Evolutionary conservation across 2,888 invertebrate species (phyloP).

Genomic region (Morpho helenor): DNA sequence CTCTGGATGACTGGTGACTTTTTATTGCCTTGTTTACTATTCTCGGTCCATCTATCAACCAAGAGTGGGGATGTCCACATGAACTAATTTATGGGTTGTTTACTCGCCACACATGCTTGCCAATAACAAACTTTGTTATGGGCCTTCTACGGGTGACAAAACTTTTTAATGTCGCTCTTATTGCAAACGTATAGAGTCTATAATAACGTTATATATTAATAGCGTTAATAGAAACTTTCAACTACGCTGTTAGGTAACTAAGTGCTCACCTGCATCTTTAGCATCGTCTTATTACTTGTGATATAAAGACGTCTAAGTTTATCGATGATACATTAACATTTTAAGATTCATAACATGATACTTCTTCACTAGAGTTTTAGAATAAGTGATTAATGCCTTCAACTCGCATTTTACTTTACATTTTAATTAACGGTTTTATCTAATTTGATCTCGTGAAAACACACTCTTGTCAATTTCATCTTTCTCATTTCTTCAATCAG

Average conservation of each 20-base stretch:
- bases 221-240: not conserved
- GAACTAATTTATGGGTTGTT: slow-evolving; percentile 60
- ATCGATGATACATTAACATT: not conserved
- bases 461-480: no score
- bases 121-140: slow-evolving; percentile 14
- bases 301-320: not conserved
- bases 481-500: no score
- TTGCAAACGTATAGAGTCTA: not conserved
- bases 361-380: no score
- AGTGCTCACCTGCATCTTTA: slow-evolving; percentile 2
- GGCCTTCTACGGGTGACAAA: slow-evolving; percentile 1
- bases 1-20: slow-evolving; percentile 29
- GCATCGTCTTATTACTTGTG: not conserved
- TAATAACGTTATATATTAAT: not conserved
- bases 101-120: slow-evolving; percentile 34
- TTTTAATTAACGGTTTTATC: no score
- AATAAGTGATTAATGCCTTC: no score
- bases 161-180: slow-evolving; percentile 8
- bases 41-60: slow-evolving; percentile 38
- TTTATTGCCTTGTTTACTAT: slow-evolving; percentile 43
- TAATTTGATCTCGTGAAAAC: no score
- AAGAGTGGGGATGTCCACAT: slow-evolving; percentile 30
- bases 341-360: not conserved
- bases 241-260: slow-evolving; percentile 1
- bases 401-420: no score